Evolutionary conservation across 1,140 invertebrate genomes (phyloP), one percentile per base, ranked within the genome.

Genomic region (Philotrypesis tridentata): DNA sequence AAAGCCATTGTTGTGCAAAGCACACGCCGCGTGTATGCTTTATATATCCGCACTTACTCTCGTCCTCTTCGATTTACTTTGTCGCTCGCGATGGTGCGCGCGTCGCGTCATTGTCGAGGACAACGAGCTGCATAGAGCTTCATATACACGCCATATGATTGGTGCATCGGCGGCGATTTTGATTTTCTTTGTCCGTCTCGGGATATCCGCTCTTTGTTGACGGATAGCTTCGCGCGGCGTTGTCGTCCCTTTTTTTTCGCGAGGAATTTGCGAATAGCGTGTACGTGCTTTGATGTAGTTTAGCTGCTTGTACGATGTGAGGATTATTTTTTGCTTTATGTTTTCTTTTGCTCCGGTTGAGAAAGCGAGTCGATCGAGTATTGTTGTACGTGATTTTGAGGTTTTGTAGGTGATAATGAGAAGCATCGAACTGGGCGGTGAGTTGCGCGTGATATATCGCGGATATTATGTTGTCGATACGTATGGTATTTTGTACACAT

Each of bases 191-290:
- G 75, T 78, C 29, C 25, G 48, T 9, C 68, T 17, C 21, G 48
- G 77, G 65, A 72, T 40, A 60, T 72, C 77, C 43, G 77, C 77
- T 79, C 77, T 61, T 79, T 61, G 77, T 79, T 27, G 77, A 70
- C 76, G 9, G n/a, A 37, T 40, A 1, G n/a, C 29, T 0, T 14
- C 8, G 61, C 4, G 27, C 29, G 25, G 27, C 7, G 48, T 4
- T 14, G 27, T 9, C 9, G 63, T 11, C 31, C 67, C 67, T 70
- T 70, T 31, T 70, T 70, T 70, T 17, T 3, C 67, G 12, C 67
- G 27, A 33, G 27, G 27, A 70, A 70, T 70, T 17, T 17, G 31
- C 67, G 29, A 11, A 31, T 9, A n/a, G 21, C 33, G 37, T 71
- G 21, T 9, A 17, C 65, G n/a, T n/a, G n/a, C n/a, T n/a, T 37